Percentiles rank a stretch among this genome's conserved stretches.
phyloP scores from a whole-genome alignment of 2,797 vertebrate species.

The Cossypha heuglini region DNA sequence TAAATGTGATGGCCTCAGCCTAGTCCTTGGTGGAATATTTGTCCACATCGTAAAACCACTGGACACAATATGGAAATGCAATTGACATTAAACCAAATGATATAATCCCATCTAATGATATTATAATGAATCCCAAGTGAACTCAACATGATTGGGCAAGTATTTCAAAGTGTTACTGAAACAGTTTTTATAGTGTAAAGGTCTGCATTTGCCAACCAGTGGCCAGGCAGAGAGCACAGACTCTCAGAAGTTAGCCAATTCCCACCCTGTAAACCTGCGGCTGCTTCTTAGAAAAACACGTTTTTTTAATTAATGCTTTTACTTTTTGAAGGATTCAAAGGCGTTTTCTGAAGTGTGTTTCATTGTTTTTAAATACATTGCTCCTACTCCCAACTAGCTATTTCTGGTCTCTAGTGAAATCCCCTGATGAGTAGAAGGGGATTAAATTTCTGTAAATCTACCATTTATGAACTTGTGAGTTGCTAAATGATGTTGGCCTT shows the following conservation, averaged over 20 bases:
- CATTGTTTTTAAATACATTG: slow-evolving; percentile 22
- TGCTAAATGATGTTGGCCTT: slow-evolving; percentile 71
- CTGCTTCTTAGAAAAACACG: slow-evolving; percentile 61
- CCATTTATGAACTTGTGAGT: slow-evolving; percentile 69
- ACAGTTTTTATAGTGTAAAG: slow-evolving; percentile 75
- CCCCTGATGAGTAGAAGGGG: slow-evolving; percentile 52
- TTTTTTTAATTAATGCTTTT: slow-evolving; percentile 69
- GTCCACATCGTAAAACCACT: slow-evolving; percentile 80
- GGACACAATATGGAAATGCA: slow-evolving; percentile 77
- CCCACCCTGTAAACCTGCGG: slow-evolving; percentile 57
- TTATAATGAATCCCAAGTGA: slow-evolving; percentile 82
- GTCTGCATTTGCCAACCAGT: slow-evolving; percentile 70
- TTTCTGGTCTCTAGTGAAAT: slow-evolving; percentile 71
- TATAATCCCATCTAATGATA: slow-evolving; percentile 78
- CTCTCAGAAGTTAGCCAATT: slow-evolving; percentile 58
- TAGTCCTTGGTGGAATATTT: slow-evolving; percentile 77
- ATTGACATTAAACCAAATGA: slow-evolving; percentile 81
- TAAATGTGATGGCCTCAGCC: slow-evolving; percentile 58
- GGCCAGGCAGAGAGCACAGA: slow-evolving; percentile 65
- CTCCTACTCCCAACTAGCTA: slow-evolving; percentile 47
- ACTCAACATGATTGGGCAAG: slow-evolving; percentile 73
- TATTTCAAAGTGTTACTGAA: slow-evolving; percentile 80
- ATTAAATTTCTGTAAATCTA: slow-evolving; percentile 73
- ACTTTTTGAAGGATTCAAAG: slow-evolving; percentile 55
- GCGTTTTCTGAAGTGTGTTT: slow-evolving; percentile 11